Base-by-base conservation (phyloP, 2,113 vertebrate species). In the Hippocampus guttulatus region DNA sequence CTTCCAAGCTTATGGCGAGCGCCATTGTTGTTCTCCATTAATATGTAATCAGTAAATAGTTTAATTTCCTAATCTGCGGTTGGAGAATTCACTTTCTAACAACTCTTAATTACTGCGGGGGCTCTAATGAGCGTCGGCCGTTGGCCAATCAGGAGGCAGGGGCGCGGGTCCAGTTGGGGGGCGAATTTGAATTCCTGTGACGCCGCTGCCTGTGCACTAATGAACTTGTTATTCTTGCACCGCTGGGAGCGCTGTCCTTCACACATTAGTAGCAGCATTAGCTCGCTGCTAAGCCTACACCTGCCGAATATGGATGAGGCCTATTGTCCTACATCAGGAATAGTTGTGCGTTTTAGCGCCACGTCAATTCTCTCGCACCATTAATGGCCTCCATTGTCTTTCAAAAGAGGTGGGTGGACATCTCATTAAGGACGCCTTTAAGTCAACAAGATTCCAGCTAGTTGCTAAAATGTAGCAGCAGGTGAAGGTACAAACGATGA, bases 11-110 rank as follows among this genome's bases (percentile, higher is more conserved):
- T 98, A 97, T 97, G 95, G 95, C 95, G 95, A 94, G 95, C 95
- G 92, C 95, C 95, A 99, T 99, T 99, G 97, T 99, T 99, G 96
- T 98, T 95, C 95, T 98, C 95, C 95, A 98, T 99, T 99, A 99
- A 99, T 99, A 98, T 99, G 97, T 98, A 99, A 99, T 98, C 97
- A 98, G 97, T 96, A 98, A 99, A 99, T 99, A 98, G 97, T 99
- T 98, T 99, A 98, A 99, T 99, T 98, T 99, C 96, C 96, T 99
- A 98, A 99, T 98, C 97, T 98, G 96, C 94, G 95, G 96, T 96
- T 97, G 93, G 96, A 98, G 96, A 99, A 98, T 98, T 99, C 95
- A 96, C 96, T 97, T 99, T 98, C 96, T 97, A 98, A 98, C 95
- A 96, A 97, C 96, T 98, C 96, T 97, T 98, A 98, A 98, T 99